These are phyloP conservation scores for Octodonta nipae DNA, from an alignment of 2,888 invertebrate species.

Conservation along the genomic window DNA sequence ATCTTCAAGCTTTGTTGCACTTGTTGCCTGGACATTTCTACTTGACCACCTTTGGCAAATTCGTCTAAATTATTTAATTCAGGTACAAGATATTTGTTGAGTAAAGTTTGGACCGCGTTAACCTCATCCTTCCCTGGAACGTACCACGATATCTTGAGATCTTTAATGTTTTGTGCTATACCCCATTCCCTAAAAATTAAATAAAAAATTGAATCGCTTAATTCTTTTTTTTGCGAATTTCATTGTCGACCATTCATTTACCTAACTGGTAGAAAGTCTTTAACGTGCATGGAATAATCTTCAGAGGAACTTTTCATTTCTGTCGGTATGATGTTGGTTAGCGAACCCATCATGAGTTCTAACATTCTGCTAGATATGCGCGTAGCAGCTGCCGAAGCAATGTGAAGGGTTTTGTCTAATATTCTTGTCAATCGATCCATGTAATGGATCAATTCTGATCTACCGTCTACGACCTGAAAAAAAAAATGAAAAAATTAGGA, in stretches of 20 bases:
- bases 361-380: conserved; percentile 49
- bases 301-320: conserved; percentile 49
- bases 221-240: neutral
- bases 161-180: conserved; percentile 48
- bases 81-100: conserved; percentile 50
- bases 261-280: conserved; percentile 57
- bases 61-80: conserved; percentile 47
- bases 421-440: conserved; percentile 50
- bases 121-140: conserved; percentile 59
- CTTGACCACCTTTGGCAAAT: conserved; percentile 42
- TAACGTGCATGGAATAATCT: conserved; percentile 49
- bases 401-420: conserved; percentile 54
- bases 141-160: conserved; percentile 63
- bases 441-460: conserved; percentile 50
- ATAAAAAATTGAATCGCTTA: conserved; percentile 3
- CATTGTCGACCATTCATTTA: conserved; percentile 22
- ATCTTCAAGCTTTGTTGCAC: conserved; percentile 54
- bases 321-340: conserved; percentile 48
- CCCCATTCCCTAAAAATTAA: conserved; percentile 60
- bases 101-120: conserved; percentile 48
- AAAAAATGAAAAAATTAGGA: conserved; percentile 3
- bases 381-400: conserved; percentile 55
- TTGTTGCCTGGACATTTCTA: conserved; percentile 48
- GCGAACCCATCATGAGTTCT: conserved; percentile 42
- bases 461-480: conserved; percentile 48